Base-by-base conservation (phyloP, 2,113 vertebrate species). In the Neodon shergylaensis region DNA sequence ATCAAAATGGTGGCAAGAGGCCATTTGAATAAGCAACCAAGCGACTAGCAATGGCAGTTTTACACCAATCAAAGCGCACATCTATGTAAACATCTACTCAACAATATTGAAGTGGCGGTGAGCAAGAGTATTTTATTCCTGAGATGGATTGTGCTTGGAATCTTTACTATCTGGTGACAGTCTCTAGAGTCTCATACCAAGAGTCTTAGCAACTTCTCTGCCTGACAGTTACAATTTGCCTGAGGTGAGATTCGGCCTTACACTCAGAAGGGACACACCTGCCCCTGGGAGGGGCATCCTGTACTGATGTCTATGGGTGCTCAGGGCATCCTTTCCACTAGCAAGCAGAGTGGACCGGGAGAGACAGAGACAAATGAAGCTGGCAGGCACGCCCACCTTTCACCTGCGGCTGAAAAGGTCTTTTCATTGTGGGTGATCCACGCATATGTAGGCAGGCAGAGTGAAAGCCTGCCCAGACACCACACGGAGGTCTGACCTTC, bases 401-500 rank as follows among this genome's bases (percentile, higher is more conserved):
- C 28, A 73, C 11, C 24, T 33, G 24, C 49, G 9, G 39, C 79
- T n/a, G 39, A 49, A 47, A 88, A 39, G n/a, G 6, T 5, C 33
- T 6, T 65, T 74, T 42, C 31, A 47, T 24, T 49, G 14, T 1
- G 14, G 61, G n/a, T 44, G n/a, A 19, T 52, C 81, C n/a, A 7
- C 21, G 52, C 28, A 47, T 16, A n/a, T 2, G 3, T 33, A 81
- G 7, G 16, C 1, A 3, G 36, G 36, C 26, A 31, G n/a, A 22
- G 65, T 2, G 0, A 7, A 21, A 9, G n/a, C 28, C 49, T 76
- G 14, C 42, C 39, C 2, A 8, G 22, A 22, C 16, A 12, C 16
- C 1, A 13, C 14, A 6, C 0, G 0, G 10, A 33, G 19, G 17
- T 33, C 44, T 31, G 12, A 24, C 26, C 6, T n/a, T 47, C 39